Evolutionary conservation across 30 jellyfish, hydroid and myxozoan genomes (phyloP).

Genomic region (Nemopilema nomurai): DNA sequence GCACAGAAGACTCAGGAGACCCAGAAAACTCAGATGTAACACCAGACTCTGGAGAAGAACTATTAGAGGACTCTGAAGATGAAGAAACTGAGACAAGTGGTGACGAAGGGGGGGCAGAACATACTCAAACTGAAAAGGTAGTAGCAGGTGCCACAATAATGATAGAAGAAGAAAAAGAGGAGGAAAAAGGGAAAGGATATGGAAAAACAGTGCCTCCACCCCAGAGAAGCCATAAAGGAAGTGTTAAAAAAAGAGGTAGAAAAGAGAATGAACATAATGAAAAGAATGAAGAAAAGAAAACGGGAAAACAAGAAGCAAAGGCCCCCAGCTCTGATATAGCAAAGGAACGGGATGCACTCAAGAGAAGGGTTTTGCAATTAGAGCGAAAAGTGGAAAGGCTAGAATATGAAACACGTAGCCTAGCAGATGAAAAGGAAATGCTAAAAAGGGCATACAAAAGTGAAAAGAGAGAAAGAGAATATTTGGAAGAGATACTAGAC

Average conservation of each 20-base stretch:
- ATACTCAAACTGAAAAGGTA: constrained; percentile 10
- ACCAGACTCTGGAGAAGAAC: constrained; percentile 1
- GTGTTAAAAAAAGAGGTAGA: constrained; percentile 13
- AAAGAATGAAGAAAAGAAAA: constrained; percentile 4
- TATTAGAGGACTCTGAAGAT: constrained; percentile 9
- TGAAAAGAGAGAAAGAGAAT: background rate
- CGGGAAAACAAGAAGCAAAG: constrained; percentile 3
- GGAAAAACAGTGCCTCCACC: constrained; percentile 17
- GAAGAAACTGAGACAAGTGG: constrained; percentile 8
- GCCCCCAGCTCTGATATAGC: constrained; percentile 14
- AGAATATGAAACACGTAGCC: constrained; percentile 1
- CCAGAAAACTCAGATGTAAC: constrained; percentile 23
- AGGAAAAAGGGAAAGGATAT: constrained; percentile 5
- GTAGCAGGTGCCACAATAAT: constrained; percentile 12
- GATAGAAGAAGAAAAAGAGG: constrained; percentile 19
- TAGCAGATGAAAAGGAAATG: constrained; percentile 14
- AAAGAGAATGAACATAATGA: constrained; percentile 14
- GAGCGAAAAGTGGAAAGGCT: constrained; percentile 5
- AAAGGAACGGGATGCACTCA: constrained; percentile 17
- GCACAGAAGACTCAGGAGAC: constrained; percentile 27
- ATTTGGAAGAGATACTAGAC: constrained; percentile 8
- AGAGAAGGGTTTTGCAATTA: constrained; percentile 6
- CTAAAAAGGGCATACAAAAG: constrained; percentile 5
- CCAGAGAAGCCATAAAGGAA: constrained; percentile 20
- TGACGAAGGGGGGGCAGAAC: constrained; percentile 11